Evolutionary conservation across 2,797 vertebrate species (phyloP).

Genomic region (Helicolenus hilgendorfi): DNA sequence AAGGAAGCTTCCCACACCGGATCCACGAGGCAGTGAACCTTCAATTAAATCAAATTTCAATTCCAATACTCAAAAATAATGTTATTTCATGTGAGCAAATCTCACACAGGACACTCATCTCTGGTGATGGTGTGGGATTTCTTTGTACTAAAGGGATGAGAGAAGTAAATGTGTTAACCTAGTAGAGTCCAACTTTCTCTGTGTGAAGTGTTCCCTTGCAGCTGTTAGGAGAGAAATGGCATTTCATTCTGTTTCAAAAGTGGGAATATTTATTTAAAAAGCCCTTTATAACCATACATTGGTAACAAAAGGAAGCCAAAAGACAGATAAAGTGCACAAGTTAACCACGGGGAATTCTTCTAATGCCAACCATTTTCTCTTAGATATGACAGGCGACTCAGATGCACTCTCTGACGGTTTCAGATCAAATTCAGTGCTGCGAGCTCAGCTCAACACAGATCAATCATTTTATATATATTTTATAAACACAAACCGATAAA

Average conservation of each 20-base stretch:
- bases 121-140: neutral
- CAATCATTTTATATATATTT: neutral
- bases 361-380: neutral
- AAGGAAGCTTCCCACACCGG: neutral
- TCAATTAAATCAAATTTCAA: conserved; percentile 8
- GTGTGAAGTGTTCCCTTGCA: neutral
- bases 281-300: neutral
- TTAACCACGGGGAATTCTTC: conserved; percentile 1
- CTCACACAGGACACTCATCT: neutral
- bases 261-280: neutral
- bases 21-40: neutral
- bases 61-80: neutral
- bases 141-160: neutral
- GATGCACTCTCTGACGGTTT: neutral
- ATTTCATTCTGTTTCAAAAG: neutral
- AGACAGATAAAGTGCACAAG: conserved; percentile 2
- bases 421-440: neutral
- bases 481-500: neutral
- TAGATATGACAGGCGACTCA: neutral
- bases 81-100: neutral
- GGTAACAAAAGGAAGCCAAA: conserved; percentile 1
- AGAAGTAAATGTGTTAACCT: neutral
- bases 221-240: neutral
- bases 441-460: neutral
- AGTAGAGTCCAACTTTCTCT: neutral